A percentile compares a stretch with the other conserved stretches of the same genome.
These are phyloP conservation scores for Aporophyla lueneburgensis DNA, from an alignment of 2,888 invertebrate species.

Conservation along the genomic window DNA sequence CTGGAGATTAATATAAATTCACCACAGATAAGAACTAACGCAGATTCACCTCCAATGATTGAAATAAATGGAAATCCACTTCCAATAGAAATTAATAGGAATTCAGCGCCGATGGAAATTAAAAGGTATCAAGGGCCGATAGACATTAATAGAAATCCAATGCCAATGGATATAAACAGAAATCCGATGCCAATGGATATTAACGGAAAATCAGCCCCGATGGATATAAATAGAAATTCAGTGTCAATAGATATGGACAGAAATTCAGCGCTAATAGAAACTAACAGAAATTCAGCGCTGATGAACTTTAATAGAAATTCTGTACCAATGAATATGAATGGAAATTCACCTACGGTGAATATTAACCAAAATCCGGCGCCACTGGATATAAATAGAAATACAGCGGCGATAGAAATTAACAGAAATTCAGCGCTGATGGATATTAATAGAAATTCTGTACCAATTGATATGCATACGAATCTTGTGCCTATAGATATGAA, in stretches of 20 bases:
- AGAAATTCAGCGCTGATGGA: neutral
- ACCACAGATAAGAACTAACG: slow-evolving; percentile 26
- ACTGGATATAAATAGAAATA: neutral
- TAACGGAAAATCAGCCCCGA: neutral
- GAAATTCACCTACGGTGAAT: neutral
- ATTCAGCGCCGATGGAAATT: slow-evolving; percentile 1
- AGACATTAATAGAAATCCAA: neutral
- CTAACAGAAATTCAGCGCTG: neutral
- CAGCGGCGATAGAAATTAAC: neutral
- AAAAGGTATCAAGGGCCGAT: neutral
- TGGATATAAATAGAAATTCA: neutral
- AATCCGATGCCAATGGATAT: neutral
- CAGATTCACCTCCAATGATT: slow-evolving; percentile 24
- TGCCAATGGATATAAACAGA: neutral
- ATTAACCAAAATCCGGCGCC: neutral
- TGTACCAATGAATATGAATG: rapidly evolving
- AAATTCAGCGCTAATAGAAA: neutral
- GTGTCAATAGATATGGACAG: neutral
- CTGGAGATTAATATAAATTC: slow-evolving; percentile 49
- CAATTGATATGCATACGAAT: neutral
- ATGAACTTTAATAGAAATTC: slow-evolving; percentile 7
- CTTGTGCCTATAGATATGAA: neutral
- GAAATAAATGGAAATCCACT: slow-evolving; percentile 39
- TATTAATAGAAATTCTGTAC: slow-evolving; percentile 1
- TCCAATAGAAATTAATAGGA: slow-evolving; percentile 22